phyloP scores from a whole-genome alignment of 2,888 invertebrate species.

The Glaucopsyche alexis region DNA sequence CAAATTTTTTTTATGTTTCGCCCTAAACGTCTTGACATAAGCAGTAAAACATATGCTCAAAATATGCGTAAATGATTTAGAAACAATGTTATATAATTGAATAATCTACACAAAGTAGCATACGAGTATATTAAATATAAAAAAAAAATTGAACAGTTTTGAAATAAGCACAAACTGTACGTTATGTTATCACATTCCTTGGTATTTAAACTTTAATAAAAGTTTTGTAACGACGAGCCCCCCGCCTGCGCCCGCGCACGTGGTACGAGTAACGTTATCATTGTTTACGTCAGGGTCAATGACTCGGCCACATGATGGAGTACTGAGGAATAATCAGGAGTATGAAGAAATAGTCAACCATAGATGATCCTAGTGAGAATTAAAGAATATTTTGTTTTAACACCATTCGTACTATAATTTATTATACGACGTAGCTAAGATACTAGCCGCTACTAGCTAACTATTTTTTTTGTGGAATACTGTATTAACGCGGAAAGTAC shows the following conservation, averaged over 20 bases:
- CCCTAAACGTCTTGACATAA: no score
- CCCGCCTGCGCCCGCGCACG: slow-evolving; percentile 5
- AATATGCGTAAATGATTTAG: no score
- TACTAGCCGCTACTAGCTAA: no score
- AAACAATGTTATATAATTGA: no score
- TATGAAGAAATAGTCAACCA: neutral
- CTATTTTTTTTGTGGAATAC: no score
- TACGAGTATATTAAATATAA: no score
- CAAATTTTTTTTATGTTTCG: no score
- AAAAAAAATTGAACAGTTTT: neutral
- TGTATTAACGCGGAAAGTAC: no score
- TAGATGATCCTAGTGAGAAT: neutral
- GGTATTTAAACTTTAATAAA: neutral
- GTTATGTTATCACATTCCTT: neutral
- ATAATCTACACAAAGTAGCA: no score
- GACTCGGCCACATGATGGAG: neutral
- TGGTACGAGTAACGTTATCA: neutral
- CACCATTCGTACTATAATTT: neutral
- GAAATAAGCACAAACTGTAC: neutral
- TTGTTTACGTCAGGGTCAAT: neutral
- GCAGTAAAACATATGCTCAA: no score
- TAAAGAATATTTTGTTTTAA: neutral
- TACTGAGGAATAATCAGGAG: no score
- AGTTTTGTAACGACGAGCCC: neutral
- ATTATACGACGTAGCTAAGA: neutral